These are phyloP conservation scores for Brachymystax lenok DNA, from an alignment of 2,797 vertebrate genomes.

Conservation along the genomic window DNA sequence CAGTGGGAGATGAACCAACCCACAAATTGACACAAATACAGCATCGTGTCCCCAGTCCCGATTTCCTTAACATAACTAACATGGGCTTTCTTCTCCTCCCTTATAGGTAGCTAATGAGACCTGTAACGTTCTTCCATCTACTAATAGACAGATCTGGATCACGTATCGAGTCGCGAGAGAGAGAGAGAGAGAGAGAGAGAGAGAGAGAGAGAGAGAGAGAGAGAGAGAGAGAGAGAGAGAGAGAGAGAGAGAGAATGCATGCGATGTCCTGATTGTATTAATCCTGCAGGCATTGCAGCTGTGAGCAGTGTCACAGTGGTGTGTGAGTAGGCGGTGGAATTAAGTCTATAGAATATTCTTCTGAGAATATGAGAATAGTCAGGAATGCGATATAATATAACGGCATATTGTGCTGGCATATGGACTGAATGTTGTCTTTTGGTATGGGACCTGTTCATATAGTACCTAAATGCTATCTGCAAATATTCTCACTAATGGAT, in stretches of 20 bases:
- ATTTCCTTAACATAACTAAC: background rate
- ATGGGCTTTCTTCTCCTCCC: background rate
- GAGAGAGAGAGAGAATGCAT: constrained; percentile 58
- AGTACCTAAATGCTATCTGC: constrained; percentile 15
- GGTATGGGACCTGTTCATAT: constrained; percentile 19
- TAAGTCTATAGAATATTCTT: constrained; percentile 61
- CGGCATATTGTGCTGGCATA: constrained; percentile 1
- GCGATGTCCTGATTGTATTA: constrained; percentile 84
- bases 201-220: constrained; percentile 3
- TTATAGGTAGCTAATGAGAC: background rate
- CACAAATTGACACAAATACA: background rate
- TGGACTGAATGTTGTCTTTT: constrained; percentile 13
- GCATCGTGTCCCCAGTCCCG: background rate
- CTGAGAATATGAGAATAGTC: constrained; percentile 27
- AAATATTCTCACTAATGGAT: constrained; percentile 19
- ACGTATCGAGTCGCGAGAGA: constrained; percentile 19
- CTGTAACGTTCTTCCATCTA: constrained; percentile 5
- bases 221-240: constrained; percentile 31
- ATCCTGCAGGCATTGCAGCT: constrained; percentile 98
- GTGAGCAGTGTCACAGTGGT: constrained; percentile 85
- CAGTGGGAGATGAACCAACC: background rate
- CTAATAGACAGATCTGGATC: constrained; percentile 4
- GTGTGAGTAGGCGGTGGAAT: constrained; percentile 85
- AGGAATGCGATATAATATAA: constrained; percentile 22
- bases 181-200: constrained; percentile 10